These are phyloP conservation scores for Drosophila dives DNA, from an alignment of 2,888 invertebrate genomes.

Conservation along the genomic window DNA sequence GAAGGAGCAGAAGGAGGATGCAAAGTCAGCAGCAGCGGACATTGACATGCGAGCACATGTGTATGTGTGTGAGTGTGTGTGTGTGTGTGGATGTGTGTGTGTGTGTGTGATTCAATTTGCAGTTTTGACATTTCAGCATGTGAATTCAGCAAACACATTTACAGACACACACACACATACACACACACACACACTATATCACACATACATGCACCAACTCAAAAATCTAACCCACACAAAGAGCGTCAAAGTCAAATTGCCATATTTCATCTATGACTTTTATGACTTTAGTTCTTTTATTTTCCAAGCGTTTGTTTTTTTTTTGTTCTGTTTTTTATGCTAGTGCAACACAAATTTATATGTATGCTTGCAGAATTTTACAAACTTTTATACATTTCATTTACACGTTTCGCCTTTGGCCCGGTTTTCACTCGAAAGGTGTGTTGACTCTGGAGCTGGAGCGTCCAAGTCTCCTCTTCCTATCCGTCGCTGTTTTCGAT, in stretches of 20 bases:
- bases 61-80: slow-evolving; percentile 21
- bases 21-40: slow-evolving; percentile 78
- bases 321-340: slow-evolving; percentile 15
- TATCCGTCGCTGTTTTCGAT: slow-evolving; percentile 29
- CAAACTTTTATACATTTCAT: slow-evolving; percentile 54
- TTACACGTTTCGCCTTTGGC: slow-evolving; percentile 49
- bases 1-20: slow-evolving; percentile 70
- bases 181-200: slow-evolving; percentile 20
- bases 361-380: slow-evolving; percentile 43
- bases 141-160: slow-evolving; percentile 17
- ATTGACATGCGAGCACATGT: slow-evolving; percentile 67
- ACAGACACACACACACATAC: slow-evolving; percentile 11
- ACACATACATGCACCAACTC: background rate
- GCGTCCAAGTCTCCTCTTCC: slow-evolving; percentile 26
- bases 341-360: slow-evolving; percentile 48
- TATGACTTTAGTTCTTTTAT: slow-evolving; percentile 64
- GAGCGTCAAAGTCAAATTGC: slow-evolving; percentile 65
- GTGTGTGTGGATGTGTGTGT: slow-evolving; percentile 38
- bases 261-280: slow-evolving; percentile 78
- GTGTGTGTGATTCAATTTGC: slow-evolving; percentile 73
- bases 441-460: background rate
- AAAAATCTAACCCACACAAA: slow-evolving; percentile 14
- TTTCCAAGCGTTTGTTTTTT: slow-evolving; percentile 11
- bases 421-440: slow-evolving; percentile 17
- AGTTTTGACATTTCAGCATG: slow-evolving; percentile 62